phyloP scores from a whole-genome alignment of 37 sponge, comb jelly and placozoan genomes.

The Geodia barretti region DNA sequence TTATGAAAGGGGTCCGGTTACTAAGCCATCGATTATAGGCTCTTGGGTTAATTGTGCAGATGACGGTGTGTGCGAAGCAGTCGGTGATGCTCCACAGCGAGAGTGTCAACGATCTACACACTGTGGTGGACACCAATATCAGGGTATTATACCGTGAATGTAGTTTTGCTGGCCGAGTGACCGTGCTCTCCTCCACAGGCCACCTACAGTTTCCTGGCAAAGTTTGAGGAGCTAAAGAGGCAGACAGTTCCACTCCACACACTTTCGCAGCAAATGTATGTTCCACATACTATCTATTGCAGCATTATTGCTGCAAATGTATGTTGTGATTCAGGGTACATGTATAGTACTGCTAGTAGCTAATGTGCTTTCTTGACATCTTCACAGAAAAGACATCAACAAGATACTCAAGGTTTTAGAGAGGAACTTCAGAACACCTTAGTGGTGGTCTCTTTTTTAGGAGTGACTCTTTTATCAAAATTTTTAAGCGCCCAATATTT shows the following conservation, averaged over 20 bases:
- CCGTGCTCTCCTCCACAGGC: neutral
- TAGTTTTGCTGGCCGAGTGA: neutral
- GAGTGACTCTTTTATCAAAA: neutral
- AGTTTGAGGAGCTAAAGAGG: constrained; percentile 50
- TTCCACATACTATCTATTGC: no score
- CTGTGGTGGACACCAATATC: constrained; percentile 30
- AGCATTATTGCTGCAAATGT: neutral
- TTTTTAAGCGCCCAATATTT: neutral
- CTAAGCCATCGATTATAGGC: no score
- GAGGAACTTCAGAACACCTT: neutral
- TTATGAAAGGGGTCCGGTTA: no score
- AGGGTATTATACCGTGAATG: constrained; percentile 17
- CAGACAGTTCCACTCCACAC: constrained; percentile 16
- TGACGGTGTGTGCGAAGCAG: constrained; percentile 48
- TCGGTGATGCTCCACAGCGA: constrained; percentile 37
- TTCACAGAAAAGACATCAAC: constrained; percentile 34
- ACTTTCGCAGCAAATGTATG: constrained; percentile 54
- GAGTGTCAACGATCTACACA: constrained; percentile 30
- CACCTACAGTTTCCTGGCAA: constrained; percentile 45
- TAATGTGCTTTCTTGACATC: neutral
- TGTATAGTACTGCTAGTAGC: no score
- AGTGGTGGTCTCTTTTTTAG: no score
- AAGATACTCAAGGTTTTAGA: constrained; percentile 24
- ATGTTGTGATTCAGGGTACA: neutral
- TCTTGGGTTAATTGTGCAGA: no score